These are phyloP conservation scores for Copidosoma floridanum DNA, from an alignment of 1,140 invertebrate genomes.

Conservation along the genomic window DNA sequence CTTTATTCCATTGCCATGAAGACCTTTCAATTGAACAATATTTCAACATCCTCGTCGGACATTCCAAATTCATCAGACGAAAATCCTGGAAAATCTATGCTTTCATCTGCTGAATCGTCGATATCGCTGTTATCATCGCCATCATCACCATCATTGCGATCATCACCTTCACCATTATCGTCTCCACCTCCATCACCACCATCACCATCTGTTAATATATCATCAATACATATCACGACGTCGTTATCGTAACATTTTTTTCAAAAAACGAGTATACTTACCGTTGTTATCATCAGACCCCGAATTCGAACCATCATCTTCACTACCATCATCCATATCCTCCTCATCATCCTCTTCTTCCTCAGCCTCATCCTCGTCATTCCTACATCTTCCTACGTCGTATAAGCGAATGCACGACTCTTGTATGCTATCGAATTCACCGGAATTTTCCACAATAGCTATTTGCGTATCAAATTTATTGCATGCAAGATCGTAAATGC, in stretches of 20 bases:
- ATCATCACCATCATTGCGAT: slow-evolving; percentile 51
- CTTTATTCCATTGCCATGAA: neutral
- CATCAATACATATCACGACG: neutral
- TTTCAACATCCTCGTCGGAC: slow-evolving; percentile 43
- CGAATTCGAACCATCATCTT: slow-evolving; percentile 56
- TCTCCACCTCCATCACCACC: slow-evolving; percentile 43
- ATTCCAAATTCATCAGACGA: slow-evolving; percentile 38
- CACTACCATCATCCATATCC: slow-evolving; percentile 51
- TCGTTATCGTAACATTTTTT: neutral
- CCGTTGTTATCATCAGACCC: slow-evolving; percentile 59
- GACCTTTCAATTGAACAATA: slow-evolving; percentile 30
- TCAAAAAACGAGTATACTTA: neutral
- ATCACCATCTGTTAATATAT: slow-evolving; percentile 36
- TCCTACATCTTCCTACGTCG: slow-evolving; percentile 72
- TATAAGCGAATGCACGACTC: slow-evolving; percentile 83
- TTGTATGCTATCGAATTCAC: slow-evolving; percentile 71
- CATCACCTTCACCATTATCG: slow-evolving; percentile 50
- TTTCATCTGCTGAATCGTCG: slow-evolving; percentile 46
- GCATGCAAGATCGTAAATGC: slow-evolving; percentile 73
- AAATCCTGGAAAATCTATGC: slow-evolving; percentile 34
- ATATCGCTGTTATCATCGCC: slow-evolving; percentile 49
- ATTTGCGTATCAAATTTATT: slow-evolving; percentile 78
- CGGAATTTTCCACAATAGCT: slow-evolving; percentile 79
- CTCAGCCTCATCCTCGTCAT: slow-evolving; percentile 73
- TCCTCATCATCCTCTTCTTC: slow-evolving; percentile 73